Conservation (phyloP, 2,797 vertebrate genomes). For the Phyllotis vaccarum region DNA sequence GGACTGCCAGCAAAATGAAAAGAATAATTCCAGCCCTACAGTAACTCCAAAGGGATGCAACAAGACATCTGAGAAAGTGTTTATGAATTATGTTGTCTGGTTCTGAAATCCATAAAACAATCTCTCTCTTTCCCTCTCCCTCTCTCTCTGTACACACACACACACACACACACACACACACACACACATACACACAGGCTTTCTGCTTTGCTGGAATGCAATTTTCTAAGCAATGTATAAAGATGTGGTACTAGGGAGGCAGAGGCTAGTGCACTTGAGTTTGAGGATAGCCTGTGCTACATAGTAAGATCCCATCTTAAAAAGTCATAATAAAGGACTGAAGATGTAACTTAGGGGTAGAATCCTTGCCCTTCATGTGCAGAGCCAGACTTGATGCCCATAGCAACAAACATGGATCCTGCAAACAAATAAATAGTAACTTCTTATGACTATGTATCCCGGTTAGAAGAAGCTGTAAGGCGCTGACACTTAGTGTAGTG, state of each 20-base stretch:
- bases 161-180: no score
- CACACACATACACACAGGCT: neutral
- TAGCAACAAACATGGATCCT: neutral
- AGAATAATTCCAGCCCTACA: neutral
- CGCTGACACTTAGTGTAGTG: neutral
- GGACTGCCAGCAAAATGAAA: neutral
- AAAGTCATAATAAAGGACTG: neutral
- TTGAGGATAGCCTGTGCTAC: neutral
- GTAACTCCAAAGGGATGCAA: neutral
- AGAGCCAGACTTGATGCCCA: neutral
- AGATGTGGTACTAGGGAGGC: neutral
- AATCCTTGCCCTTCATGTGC: neutral
- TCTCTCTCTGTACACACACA: no score
- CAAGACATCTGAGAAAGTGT: neutral
- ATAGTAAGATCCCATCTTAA: neutral
- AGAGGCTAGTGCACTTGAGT: neutral
- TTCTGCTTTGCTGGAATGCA: slow-evolving; percentile 1
- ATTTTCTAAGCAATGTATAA: neutral
- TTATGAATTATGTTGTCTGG: neutral
- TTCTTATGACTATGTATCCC: neutral
- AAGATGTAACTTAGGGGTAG: neutral
- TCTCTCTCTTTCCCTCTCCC: no score
- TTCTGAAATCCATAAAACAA: neutral
- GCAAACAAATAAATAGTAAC: neutral
- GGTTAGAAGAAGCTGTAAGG: neutral